These are phyloP conservation scores for Synergus laeviventris DNA, from an alignment of 2,888 invertebrate species.

Conservation along the genomic window DNA sequence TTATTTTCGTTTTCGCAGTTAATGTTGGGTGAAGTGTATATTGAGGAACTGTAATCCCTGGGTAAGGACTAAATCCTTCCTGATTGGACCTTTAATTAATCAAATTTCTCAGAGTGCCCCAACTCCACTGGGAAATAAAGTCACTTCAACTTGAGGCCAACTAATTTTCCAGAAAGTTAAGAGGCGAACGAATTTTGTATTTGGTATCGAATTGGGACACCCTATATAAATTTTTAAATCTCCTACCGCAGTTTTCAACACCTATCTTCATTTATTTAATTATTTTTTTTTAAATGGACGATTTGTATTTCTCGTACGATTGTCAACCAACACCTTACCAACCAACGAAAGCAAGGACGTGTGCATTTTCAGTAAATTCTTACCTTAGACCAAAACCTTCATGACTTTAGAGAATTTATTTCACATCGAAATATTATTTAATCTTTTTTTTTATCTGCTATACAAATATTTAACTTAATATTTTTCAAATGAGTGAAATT, in stretches of 20 bases:
- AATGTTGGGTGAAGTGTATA: conserved; percentile 32
- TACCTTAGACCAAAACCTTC: conserved; percentile 45
- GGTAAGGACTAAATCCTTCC: conserved; percentile 10
- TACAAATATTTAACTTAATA: too few species aligned
- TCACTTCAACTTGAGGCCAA: conserved; percentile 17
- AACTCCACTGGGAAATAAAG: conserved; percentile 29
- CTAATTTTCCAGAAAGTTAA: conserved; percentile 22
- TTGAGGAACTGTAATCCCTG: conserved; percentile 24
- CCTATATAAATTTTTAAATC: neutral
- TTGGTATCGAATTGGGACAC: neutral
- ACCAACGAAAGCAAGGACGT: conserved; percentile 58
- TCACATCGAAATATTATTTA: neutral
- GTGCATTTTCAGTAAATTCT: conserved; percentile 44
- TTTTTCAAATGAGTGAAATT: too few species aligned
- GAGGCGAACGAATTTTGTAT: conserved; percentile 20
- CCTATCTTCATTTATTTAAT: neutral
- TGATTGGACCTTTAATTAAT: conserved; percentile 27
- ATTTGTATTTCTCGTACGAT: conserved; percentile 34
- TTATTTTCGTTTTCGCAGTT: neutral
- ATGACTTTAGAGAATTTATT: neutral
- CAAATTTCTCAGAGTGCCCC: conserved; percentile 19
- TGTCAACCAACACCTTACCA: conserved; percentile 63
- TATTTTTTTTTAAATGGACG: neutral
- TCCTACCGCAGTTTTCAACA: neutral
- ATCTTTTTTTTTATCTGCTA: neutral